A percentile compares a stretch with the other conserved stretches of the same genome.
Conservation (phyloP, 2,888 invertebrate genomes). For the Belgica antarctica region DNA sequence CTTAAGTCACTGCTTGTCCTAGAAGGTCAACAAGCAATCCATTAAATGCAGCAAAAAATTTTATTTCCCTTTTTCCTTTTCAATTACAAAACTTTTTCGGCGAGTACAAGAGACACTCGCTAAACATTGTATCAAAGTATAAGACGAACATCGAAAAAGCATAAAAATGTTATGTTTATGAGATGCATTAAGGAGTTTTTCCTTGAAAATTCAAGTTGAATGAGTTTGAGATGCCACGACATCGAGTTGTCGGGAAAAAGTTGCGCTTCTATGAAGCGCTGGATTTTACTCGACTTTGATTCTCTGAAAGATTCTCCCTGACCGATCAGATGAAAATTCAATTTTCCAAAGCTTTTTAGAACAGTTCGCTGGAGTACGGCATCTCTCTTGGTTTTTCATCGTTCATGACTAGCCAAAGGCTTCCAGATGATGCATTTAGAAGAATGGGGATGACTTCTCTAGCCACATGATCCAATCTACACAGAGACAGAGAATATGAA, state of each 20-base stretch:
- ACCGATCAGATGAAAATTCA: background rate
- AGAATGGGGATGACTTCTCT: conserved; percentile 64
- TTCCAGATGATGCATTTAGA: conserved; percentile 67
- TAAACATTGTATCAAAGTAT: conserved; percentile 15
- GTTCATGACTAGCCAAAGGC: conserved; percentile 70
- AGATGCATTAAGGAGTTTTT: background rate
- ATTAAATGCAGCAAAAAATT: too few relatives aligned
- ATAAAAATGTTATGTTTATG: conserved; percentile 21
- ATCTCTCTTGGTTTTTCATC: conserved; percentile 63
- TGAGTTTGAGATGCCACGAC: conserved; percentile 5
- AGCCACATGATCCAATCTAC: conserved; percentile 28
- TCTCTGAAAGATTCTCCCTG: background rate
- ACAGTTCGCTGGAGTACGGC: conserved; percentile 46
- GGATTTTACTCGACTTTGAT: background rate
- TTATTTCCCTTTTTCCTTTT: too few relatives aligned
- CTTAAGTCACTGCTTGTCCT: too few relatives aligned
- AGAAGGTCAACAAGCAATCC: too few relatives aligned
- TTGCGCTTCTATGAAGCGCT: background rate
- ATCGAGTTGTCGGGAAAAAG: background rate
- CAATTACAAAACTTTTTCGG: too few relatives aligned
- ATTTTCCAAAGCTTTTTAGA: conserved; percentile 45
- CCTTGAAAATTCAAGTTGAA: too few relatives aligned
- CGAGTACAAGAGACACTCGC: too few relatives aligned
- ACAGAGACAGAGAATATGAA: background rate
- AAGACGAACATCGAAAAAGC: conserved; percentile 4